Percentiles rank a stretch among this genome's conserved stretches.
Evolutionary conservation across 1,140 invertebrate species (phyloP).

Genomic region (Drosophila orosa): DNA sequence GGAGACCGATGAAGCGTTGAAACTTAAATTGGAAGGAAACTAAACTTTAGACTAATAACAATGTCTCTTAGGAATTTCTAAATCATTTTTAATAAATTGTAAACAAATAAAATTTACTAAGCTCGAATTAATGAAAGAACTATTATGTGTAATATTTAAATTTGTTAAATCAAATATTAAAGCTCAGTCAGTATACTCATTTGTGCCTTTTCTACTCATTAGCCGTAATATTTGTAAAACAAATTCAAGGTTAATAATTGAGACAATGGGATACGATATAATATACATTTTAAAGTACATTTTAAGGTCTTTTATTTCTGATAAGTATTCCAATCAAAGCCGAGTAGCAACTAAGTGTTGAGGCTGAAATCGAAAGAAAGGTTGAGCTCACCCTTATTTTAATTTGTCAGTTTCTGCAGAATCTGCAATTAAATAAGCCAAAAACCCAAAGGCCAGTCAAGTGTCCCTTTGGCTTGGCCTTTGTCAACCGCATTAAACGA

Average conservation of each 20-base stretch:
- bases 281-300: neutral
- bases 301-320: neutral
- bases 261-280: too few relatives aligned
- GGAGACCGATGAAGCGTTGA: neutral
- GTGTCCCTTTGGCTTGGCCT: constrained; percentile 40
- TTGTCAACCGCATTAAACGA: constrained; percentile 67
- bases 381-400: constrained; percentile 22
- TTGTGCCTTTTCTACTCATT: too few relatives aligned
- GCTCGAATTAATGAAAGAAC: neutral
- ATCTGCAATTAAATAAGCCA: constrained; percentile 52
- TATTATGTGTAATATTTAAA: too few relatives aligned
- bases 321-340: neutral
- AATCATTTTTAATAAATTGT: too few relatives aligned
- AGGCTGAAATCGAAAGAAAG: constrained; percentile 20
- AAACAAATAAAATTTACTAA: neutral
- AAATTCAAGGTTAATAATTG: neutral
- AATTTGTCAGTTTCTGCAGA: constrained; percentile 42
- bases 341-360: constrained; percentile 8
- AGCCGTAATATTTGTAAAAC: neutral
- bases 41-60: too few relatives aligned
- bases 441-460: constrained; percentile 48
- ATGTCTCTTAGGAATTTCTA: too few relatives aligned
- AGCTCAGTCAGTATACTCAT: neutral
- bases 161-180: neutral
- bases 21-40: neutral